Base-by-base conservation (phyloP, 2,113 vertebrate genomes). In the Grus americana region DNA sequence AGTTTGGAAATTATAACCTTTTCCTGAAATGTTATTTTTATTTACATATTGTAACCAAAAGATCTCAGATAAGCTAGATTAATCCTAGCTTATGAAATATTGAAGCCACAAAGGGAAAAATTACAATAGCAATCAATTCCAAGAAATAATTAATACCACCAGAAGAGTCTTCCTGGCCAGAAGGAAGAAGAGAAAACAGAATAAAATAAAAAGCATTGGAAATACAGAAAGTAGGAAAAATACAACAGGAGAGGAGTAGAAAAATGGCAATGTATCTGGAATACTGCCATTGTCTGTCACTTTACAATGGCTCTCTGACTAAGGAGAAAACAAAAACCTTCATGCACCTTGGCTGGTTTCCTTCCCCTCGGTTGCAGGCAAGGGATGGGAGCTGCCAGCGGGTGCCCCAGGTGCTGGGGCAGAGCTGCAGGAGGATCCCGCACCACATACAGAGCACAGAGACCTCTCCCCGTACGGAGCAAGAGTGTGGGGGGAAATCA, bases 311-410 rank as follows among this genome's bases (percentile, higher is more conserved):
- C 40, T 6, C 3, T 62, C 38, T 73, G 23, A 70, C 4, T 19
- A 42, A 47, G 19, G 3, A 46, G 34, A 92, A 46, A 17, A 23
- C 2, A 80, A 78, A 78, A 78, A 6, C 0, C 0, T 15, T 2
- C 13, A 15, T 55, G 7, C 7, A 38, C 9, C 9, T 62, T n/a
- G 5, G 22, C 14, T 61, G 22, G 4, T 63, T 67, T 61, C 30
- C 24, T 65, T 55, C 5, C 4, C 9, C 5, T 30, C 27, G 14
- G 0, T 0, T 34, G 2, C 2, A 26, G 12, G 3, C 0, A 0
- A 49, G 10, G 38, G 4, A 1, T 57, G 11, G 52, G 50, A 74
- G 8, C 12, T 63, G 22, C 6, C 16, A 49, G 27, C 0, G 0
- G 6, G 15, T 21, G 30, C 9, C 30, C 1, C 3, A 58, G 23